Base-by-base conservation (phyloP, 23 tunicate species). In the Phallusia fumigata region DNA sequence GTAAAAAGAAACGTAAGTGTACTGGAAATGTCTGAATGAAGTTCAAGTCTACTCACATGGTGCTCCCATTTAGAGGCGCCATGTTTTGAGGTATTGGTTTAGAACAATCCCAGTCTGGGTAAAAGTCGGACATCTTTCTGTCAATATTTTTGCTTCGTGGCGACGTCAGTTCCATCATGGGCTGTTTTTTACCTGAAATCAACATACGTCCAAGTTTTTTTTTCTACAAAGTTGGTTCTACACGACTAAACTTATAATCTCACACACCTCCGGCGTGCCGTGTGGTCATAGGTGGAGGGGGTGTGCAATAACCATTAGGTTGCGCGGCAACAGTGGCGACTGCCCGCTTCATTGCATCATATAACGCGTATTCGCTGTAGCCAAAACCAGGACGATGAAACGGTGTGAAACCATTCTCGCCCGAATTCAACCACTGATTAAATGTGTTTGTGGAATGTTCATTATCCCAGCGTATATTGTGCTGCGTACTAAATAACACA, bases 151-250 rank as follows among this genome's bases (percentile, higher is more conserved):
- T 81, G 26, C 65, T 74, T 32, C 64, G 78, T 30, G 90, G 82
- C 26, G 86, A 83, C 21, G 78, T 81, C 30, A 87, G 65, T 76
- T 87, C 91, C 78, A 87, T 76, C 91, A 87, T 87, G 36, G 91
- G 91, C n/a, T 58, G 86, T 0, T 87, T 65, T 13, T 58, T 58
- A 16, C 26, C 69, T 58, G 1, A 58, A 58, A 5, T 21, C 26
- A 58, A 58, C 16, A 58, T 24, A 58, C 3, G 28, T 58, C 13
- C 69, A 58, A 24, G 13, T 24, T 58, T 3, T 6, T 58, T 8
- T 22, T 58, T 51, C 18, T 58, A 24, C 69, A 58, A 58, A 58
- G 16, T 1, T 22, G 13, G 8, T 58, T 21, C 13, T 58, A 24
- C 69, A 58, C 3, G 69, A 58, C 3, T 58, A 21, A 13, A 1